Evolutionary conservation across 2,113 vertebrate species (phyloP), one percentile per base, ranked within the genome.

Genomic region (Ceyx cyanopectus): DNA sequence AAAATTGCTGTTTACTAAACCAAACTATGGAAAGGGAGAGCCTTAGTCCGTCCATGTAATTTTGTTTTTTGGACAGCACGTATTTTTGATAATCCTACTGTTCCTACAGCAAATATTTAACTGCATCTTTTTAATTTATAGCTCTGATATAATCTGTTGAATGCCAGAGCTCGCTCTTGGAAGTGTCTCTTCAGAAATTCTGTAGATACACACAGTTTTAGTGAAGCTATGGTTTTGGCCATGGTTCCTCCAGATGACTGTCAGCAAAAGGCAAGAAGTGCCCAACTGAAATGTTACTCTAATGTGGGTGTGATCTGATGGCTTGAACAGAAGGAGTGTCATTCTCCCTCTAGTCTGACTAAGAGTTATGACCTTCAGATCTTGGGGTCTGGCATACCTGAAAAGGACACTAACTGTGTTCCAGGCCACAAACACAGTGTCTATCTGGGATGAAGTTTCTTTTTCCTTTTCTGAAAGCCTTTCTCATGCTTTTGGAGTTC

Each of bases 71-170:
- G 20, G 24, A 21, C 10, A 83, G 23, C 17, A 37, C 9, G 6
- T 73, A 56, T n/a, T 81, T 70, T 60, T 76, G 10, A 32, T 51
- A 85, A 60, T n/a, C 12, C 9, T 46, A n/a, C 56, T 51, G 5
- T 51, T 78, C 8, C 32, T 57, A 22, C 30, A 53, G 29, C 14
- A 63, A 74, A 34, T 53, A 87, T 34, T 60, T 57, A 54, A 54
- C 21, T 50, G 22, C 12, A 37, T 16, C 32, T 32, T 65, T 54
- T 34, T 41, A 96, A 14, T 98, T 98, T 98, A 96, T 75, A 53
- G 85, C 96, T 46, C 98, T 97, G 66, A 98, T 90, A 85, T 19
- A 96, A 56, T 96, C 96, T 79, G 34, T 37, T 60, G 53, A 61
- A 78, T 97, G 9, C 15, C 10, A n/a, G 63, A 63, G 24, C 10